These are phyloP conservation scores for Homarus gammarus DNA, from an alignment of 2,888 invertebrate species.

Conservation along the genomic window DNA sequence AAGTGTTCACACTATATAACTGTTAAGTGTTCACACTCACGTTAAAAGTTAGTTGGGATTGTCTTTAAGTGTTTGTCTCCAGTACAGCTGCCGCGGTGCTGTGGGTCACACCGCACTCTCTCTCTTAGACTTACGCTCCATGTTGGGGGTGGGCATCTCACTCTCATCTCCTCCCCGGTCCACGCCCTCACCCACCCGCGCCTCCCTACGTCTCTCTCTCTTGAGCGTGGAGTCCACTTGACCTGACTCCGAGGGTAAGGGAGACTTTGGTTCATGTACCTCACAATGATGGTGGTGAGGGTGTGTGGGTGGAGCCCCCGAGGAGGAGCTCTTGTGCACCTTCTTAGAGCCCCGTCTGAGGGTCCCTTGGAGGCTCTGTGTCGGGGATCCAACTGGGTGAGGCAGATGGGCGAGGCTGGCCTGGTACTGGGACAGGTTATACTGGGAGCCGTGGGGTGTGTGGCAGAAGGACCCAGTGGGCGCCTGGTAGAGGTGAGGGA, in stretches of 20 bases:
- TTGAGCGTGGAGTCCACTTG: background rate
- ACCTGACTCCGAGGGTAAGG: background rate
- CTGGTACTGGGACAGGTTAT: constrained; percentile 35
- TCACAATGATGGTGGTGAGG: constrained; percentile 17
- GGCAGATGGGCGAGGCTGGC: background rate
- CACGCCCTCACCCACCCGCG: constrained; percentile 7
- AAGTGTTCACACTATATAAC: too few relatives aligned
- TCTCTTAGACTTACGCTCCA: constrained; percentile 25
- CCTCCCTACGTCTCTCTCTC: constrained; percentile 10
- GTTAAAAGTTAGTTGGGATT: too few relatives aligned
- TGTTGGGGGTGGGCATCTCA: constrained; percentile 23
- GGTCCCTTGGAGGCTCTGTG: constrained; percentile 48
- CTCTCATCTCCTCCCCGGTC: constrained; percentile 15
- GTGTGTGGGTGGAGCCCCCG: background rate
- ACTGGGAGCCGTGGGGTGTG: constrained; percentile 51
- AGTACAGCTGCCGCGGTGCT: too few relatives aligned
- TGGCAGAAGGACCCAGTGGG: constrained; percentile 11
- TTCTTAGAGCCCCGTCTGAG: constrained; percentile 29
- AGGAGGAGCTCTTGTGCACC: background rate
- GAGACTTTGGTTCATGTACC: constrained; percentile 15
- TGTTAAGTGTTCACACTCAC: too few relatives aligned
- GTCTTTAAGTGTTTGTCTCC: too few relatives aligned
- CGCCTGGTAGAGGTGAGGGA: constrained; percentile 42
- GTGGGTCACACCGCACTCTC: constrained; percentile 43
- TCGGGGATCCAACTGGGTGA: constrained; percentile 24